These are phyloP conservation scores for Acanthococcus lagerstroemiae DNA, from an alignment of 2,888 invertebrate genomes.

Conservation along the genomic window DNA sequence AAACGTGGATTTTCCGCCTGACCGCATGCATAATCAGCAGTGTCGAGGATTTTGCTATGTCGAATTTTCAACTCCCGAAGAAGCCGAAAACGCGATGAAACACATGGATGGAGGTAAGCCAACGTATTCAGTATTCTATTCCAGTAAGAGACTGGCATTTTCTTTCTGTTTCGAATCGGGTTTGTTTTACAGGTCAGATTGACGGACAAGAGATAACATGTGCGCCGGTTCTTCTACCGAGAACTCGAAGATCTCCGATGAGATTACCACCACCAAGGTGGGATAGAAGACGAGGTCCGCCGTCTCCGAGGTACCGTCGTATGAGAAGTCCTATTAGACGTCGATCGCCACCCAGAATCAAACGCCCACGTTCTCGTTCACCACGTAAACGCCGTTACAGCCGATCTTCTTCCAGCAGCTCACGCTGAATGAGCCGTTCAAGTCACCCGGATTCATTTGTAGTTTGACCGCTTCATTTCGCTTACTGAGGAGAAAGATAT, in stretches of 20 bases:
- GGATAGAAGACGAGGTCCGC: constrained; percentile 44
- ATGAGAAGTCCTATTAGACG: constrained; percentile 46
- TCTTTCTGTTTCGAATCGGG: not conserved
- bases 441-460: too few species aligned
- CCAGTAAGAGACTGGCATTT: not conserved
- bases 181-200: constrained; percentile 59
- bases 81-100: constrained; percentile 97
- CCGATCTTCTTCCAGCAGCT: constrained; percentile 64
- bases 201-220: constrained; percentile 89
- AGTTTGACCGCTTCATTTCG: too few species aligned
- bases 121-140: not conserved
- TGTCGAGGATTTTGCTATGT: constrained; percentile 93
- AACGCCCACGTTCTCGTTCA: constrained; percentile 35
- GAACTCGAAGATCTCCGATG: constrained; percentile 34
- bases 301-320: constrained; percentile 43
- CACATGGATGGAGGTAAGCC: constrained; percentile 91
- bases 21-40: constrained; percentile 75
- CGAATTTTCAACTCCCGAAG: constrained; percentile 85
- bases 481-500: too few species aligned
- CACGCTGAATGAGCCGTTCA: constrained; percentile 52
- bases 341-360: constrained; percentile 42
- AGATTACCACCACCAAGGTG: constrained; percentile 46
- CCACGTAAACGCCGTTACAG: constrained; percentile 56
- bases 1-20: constrained; percentile 77
- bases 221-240: constrained; percentile 69